These are phyloP conservation scores for Ailuropoda melanoleuca DNA, from an alignment of 2,113 vertebrate species.

Conservation along the genomic window DNA sequence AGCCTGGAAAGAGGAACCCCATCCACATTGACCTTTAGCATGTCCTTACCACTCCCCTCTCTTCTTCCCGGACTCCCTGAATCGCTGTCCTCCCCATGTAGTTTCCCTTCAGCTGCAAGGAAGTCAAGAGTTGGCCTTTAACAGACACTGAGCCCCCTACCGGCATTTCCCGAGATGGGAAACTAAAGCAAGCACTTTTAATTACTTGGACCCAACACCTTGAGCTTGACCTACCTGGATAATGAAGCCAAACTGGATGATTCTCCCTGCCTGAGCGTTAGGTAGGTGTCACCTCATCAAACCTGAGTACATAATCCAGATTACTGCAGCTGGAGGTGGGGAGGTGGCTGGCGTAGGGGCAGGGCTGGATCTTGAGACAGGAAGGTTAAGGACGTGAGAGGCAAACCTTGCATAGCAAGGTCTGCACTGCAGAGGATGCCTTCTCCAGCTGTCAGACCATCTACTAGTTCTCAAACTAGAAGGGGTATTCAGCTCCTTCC, in stretches of 20 bases:
- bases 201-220: not conserved
- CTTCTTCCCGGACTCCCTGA: not conserved
- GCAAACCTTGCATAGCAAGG: rapidly evolving
- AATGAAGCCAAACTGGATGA: not conserved
- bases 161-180: not conserved
- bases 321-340: not conserved
- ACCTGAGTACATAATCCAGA: not conserved
- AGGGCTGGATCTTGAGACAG: not conserved
- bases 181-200: not conserved
- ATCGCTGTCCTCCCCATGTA: not conserved
- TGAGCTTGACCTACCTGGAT: not conserved
- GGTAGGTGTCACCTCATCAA: not conserved
- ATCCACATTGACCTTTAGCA: not conserved
- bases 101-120: not conserved
- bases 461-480: not conserved
- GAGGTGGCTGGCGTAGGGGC: not conserved
- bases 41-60: too few species aligned
- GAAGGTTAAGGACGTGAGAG: not conserved
- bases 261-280: not conserved
- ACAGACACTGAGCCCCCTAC: not conserved
- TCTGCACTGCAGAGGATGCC: rapidly evolving
- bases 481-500: not conserved
- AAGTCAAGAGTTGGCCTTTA: not conserved
- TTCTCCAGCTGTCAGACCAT: not conserved
- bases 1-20: not conserved